Base-by-base conservation (phyloP, 2,797 vertebrate species). In the Podargus strigoides region DNA sequence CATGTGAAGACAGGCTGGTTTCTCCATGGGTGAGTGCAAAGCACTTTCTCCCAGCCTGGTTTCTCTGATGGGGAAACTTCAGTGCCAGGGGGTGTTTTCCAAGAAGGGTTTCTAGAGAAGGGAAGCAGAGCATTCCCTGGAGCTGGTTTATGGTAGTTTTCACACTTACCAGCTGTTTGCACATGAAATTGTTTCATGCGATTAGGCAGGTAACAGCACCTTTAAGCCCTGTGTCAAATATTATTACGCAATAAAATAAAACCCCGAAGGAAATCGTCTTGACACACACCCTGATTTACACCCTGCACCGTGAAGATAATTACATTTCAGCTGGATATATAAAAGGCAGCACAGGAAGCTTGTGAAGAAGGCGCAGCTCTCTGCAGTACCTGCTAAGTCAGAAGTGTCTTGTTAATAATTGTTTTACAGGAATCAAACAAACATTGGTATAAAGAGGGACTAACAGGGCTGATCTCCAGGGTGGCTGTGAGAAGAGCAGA, bases 201-300 rank as follows among this genome's bases (percentile, higher is more conserved):
- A 97, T 98, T 97, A 97, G 95, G 94, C 97, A 97, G 97, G 97
- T 98, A 98, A 98, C 96, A 95, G 97, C 96, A 97, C 96, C 96
- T 96, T 97, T 95, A 97, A 98, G 96, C 95, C 86, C 96, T 93
- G 95, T 90, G 94, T 96, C 95, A 98, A 97, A 97, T 97, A 97
- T 96, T 93, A 97, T 96, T 97, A 96, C 5, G 12, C 95, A 92
- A 95, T 97, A 96, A 97, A 98, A 96, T 91, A 97, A 94, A 92
- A 53, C 82, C 93, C 93, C 42, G 89, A 76, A 97, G 95, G 95
- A 96, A 97, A 97, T 97, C 46, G 27, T 94, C 96, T 88, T 96
- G 96, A 97, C 97, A 97, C 89, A 85, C 91, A 89, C 89, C 92
- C 95, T 97, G 98, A 98, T 98, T 98, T 98, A 98, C 94, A 96